Conservation (phyloP, 2,797 vertebrate species). For the Eulemur mongoz region DNA sequence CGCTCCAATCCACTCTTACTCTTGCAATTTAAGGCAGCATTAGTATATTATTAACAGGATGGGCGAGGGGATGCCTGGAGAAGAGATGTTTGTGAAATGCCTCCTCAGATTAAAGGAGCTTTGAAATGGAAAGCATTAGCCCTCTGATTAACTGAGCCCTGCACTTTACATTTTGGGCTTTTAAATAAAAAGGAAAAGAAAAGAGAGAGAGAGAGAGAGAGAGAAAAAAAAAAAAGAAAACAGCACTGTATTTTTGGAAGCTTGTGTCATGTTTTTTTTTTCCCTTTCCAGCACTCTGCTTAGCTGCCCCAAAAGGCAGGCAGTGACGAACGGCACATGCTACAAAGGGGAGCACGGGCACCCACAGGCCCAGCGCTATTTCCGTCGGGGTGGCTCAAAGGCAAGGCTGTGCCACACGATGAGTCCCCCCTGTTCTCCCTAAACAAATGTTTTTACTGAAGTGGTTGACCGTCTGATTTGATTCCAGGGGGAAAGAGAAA, state of each 20-base stretch:
- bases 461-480: constrained; percentile 19
- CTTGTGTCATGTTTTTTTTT: background rate
- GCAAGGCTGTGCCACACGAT: background rate
- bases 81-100: constrained; percentile 55
- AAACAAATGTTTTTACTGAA: constrained; percentile 64
- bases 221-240: background rate
- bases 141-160: constrained; percentile 47
- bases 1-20: background rate
- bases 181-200: constrained; percentile 50
- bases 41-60: constrained; percentile 30
- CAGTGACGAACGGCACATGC: background rate
- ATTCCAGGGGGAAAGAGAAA: background rate
- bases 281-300: background rate
- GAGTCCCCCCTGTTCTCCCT: background rate
- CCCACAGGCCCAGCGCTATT: background rate
- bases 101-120: constrained; percentile 66
- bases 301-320: constrained; percentile 46
- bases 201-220: background rate
- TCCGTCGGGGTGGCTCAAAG: constrained; percentile 42
- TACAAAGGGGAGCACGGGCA: constrained; percentile 13
- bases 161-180: constrained; percentile 60
- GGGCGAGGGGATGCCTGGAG: background rate
- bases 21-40: background rate
- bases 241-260: constrained; percentile 61
- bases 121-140: constrained; percentile 71